These are phyloP conservation scores for Rhinopomastus cyanomelas DNA, from an alignment of 2,113 vertebrate genomes.

Conservation along the genomic window DNA sequence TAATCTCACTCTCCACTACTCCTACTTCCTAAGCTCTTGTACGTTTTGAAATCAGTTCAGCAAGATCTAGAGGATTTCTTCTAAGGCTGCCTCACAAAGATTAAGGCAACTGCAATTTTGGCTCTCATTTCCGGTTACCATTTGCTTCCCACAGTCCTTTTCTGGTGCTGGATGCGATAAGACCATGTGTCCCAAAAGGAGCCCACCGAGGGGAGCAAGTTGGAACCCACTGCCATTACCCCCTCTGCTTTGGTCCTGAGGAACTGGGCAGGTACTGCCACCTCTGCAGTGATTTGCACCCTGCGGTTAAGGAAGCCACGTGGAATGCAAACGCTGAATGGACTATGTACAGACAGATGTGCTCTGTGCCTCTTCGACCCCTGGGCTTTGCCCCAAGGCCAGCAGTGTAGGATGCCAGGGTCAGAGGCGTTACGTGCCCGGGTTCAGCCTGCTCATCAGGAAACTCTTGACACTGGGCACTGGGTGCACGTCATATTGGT, in stretches of 20 bases:
- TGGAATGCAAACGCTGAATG: not conserved
- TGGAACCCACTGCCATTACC: not conserved
- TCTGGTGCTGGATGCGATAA: not conserved
- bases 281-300: not conserved
- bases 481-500: slow-evolving; percentile 89
- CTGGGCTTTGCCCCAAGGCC: not conserved
- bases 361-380: slow-evolving; percentile 27
- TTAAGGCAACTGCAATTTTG: slow-evolving; percentile 61
- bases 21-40: slow-evolving; percentile 23
- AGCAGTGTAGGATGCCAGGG: not conserved
- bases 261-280: not conserved
- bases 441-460: slow-evolving; percentile 75
- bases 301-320: not conserved
- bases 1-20: not conserved
- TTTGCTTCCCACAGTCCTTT: not conserved
- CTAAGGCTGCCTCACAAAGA: slow-evolving; percentile 57
- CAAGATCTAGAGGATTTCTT: slow-evolving; percentile 33
- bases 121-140: not conserved
- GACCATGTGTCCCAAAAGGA: not conserved
- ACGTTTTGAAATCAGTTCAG: slow-evolving; percentile 8
- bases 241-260: not conserved
- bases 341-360: slow-evolving; percentile 59
- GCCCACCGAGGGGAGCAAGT: not conserved
- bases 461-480: slow-evolving; percentile 90
- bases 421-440: slow-evolving; percentile 60